Evolutionary conservation across 2,888 invertebrate species (phyloP), one percentile per base, ranked within the genome.

Genomic region (Eupsilia transversa): DNA sequence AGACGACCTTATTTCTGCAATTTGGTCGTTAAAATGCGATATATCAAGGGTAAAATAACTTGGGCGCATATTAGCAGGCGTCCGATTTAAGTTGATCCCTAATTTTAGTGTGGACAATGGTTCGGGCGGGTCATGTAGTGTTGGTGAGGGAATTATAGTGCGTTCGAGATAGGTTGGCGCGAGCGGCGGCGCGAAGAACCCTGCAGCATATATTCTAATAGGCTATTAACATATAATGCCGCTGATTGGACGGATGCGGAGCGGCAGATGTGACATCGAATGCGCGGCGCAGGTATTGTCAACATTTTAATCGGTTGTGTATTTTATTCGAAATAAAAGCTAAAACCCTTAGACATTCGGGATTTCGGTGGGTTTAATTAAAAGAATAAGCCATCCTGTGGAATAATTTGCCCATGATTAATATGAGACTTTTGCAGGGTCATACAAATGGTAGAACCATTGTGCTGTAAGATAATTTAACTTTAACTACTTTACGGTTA

Each of bases 181-280:
- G 88, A 87, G 88, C 87, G 88, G 88, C 92, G 92, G 94, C 91
- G 94, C 94, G 94, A 94, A 94, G 93, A 92, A 91, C 91, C 91
- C 90, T 89, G 92, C 92, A 89, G 93, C 91, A 93, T 94, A 93
- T 96, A 96, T 96, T 96, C 95, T 96, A 96, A 96, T 96, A 94
- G 95, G 93, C 94, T 94, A 96, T 96, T 96, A 96, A 96, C 96
- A 96, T 96, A 96, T 96, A 96, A 96, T 96, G 94, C 94, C 88
- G 95, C 96, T 97, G 97, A 97, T 97, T 97, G 97, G 97, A 96
- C 95, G 95, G 94, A 95, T 96, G 94, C 94, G 94, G 94, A 91
- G 92, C 94, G 94, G 95, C 93, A 93, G 94, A 94, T 94, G 94
- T 94, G 92, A 95, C 93, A 93, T 92, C 89, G 89, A 87, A 83